A percentile compares a stretch with the other conserved stretches of the same genome.
Conservation (phyloP, 2,113 vertebrate species). For the Fregata magnificens region DNA sequence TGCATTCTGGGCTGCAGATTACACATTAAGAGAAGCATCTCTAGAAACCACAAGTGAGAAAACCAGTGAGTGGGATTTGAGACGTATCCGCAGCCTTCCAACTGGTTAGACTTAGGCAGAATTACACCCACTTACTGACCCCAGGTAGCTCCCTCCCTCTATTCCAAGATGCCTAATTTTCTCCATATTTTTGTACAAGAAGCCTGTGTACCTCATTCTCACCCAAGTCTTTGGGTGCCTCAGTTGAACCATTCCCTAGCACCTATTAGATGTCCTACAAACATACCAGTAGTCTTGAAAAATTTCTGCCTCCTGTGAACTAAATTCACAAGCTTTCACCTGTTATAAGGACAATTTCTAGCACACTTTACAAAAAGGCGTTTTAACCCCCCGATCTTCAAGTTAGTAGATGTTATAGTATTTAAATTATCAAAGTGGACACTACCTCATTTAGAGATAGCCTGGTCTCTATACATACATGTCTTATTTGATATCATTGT, state of each 20-base stretch:
- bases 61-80: not conserved
- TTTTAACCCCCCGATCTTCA: not conserved
- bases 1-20: not conserved
- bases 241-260: not conserved
- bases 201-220: not conserved
- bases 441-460: not conserved
- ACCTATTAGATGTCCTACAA: not conserved
- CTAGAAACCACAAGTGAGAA: not conserved
- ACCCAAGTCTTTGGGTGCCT: not conserved
- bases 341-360: not conserved
- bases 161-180: not conserved
- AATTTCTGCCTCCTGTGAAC: not conserved
- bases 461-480: not conserved
- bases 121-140: not conserved
- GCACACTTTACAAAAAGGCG: not conserved
- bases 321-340: not conserved
- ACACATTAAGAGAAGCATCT: not conserved
- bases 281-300: not conserved
- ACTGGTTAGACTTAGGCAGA: not conserved
- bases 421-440: not conserved
- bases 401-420: not conserved
- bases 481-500: not conserved
- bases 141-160: not conserved
- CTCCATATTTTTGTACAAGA: not conserved
- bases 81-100: not conserved